A percentile compares a stretch with the other conserved stretches of the same genome.
phyloP scores from a whole-genome alignment of 2,113 vertebrate genomes.

The Myotis brandtii region DNA sequence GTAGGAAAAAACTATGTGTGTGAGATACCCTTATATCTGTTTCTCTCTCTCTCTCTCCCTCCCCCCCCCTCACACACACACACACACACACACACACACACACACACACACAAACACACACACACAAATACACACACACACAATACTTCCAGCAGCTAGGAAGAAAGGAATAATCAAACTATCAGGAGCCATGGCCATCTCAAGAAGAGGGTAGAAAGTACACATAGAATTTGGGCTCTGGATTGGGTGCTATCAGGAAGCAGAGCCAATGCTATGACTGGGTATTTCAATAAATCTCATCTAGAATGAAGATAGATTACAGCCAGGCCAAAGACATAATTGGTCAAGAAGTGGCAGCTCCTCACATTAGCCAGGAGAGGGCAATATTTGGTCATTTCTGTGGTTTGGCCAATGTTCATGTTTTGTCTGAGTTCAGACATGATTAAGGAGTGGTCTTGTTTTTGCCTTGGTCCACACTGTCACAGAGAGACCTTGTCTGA shows the following conservation, averaged over 20 bases:
- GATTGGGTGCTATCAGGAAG: neutral
- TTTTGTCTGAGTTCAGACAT: neutral
- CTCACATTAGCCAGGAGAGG: constrained; percentile 27
- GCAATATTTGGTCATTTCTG: neutral
- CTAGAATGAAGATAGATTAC: neutral
- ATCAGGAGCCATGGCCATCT: neutral
- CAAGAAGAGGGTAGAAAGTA: neutral
- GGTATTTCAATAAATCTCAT: neutral
- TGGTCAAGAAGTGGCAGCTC: neutral
- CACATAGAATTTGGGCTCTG: neutral
- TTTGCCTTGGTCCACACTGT: neutral
- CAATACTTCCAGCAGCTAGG: neutral
- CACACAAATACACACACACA: too few relatives aligned
- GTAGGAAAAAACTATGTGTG: neutral
- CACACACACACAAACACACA: too few relatives aligned
- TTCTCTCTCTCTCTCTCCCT: neutral
- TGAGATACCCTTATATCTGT: neutral
- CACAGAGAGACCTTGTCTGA: neutral
- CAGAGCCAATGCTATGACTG: neutral
- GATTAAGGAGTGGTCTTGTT: neutral
- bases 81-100: neutral
- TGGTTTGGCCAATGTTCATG: neutral
- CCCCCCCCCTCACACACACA: neutral
- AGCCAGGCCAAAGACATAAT: neutral
- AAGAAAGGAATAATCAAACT: neutral